A percentile compares a stretch with the other conserved stretches of the same genome.
These are phyloP conservation scores for Rhinogobius similis DNA, from an alignment of 2,113 vertebrate species.

Conservation along the genomic window DNA sequence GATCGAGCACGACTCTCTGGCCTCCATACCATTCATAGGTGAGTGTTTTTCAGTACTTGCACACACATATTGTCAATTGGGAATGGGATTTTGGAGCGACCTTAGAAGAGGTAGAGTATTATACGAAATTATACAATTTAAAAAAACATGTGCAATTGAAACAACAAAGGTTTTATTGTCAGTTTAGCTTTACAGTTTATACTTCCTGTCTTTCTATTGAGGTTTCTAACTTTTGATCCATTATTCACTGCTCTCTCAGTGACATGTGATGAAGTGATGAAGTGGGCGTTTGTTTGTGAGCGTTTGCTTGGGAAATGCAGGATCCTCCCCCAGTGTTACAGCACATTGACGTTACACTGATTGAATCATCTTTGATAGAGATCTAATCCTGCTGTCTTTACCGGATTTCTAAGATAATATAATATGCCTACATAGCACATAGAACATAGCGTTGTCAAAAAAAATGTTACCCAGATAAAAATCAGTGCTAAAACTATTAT, in stretches of 20 bases:
- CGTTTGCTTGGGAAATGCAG: slow-evolving; percentile 41
- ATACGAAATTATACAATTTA: neutral
- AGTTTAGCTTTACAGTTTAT: slow-evolving; percentile 60
- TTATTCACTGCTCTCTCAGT: slow-evolving; percentile 32
- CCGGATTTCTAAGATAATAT: neutral
- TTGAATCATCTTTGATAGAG: slow-evolving; percentile 41
- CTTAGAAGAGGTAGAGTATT: neutral
- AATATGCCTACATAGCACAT: neutral
- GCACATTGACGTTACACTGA: slow-evolving; percentile 21
- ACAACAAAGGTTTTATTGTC: neutral
- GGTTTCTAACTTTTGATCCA: slow-evolving; percentile 13
- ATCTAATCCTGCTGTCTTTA: slow-evolving; percentile 13
- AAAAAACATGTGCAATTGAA: neutral
- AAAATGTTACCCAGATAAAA: too few relatives aligned
- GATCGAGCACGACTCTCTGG: slow-evolving; percentile 89
- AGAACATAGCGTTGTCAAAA: too few relatives aligned
- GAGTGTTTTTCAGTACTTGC: slow-evolving; percentile 56
- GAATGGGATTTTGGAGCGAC: neutral
- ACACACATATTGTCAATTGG: neutral
- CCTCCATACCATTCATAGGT: slow-evolving; percentile 98
- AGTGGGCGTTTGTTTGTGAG: slow-evolving; percentile 37
- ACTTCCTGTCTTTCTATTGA: slow-evolving; percentile 25
- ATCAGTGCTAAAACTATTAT: neutral
- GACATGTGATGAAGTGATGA: slow-evolving; percentile 9
- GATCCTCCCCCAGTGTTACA: slow-evolving; percentile 33